A percentile compares a stretch with the other conserved stretches of the same genome.
Conservation (phyloP, 2,797 vertebrate genomes). For the Echeneis naucrates region DNA sequence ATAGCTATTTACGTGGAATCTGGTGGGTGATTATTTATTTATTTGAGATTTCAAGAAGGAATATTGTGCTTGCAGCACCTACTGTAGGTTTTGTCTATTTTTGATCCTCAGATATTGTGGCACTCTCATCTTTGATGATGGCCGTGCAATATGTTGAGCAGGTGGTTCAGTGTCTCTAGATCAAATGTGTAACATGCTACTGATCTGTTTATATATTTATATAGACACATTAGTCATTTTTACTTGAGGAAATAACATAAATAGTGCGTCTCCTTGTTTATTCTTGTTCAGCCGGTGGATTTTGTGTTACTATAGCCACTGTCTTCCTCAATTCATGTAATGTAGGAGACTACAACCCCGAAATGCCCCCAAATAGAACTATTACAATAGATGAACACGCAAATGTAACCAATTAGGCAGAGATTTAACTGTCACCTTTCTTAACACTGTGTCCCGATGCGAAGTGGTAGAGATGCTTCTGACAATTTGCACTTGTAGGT, state of each 20-base stretch:
- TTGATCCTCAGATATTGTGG: background rate
- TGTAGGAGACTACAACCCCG: background rate
- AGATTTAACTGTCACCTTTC: conserved; percentile 28
- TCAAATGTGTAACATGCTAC: background rate
- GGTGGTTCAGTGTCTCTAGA: background rate
- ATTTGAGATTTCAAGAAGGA: background rate
- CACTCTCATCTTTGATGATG: background rate
- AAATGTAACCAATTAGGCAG: conserved; percentile 25
- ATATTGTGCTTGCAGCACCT: background rate
- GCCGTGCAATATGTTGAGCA: background rate
- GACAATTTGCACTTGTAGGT: conserved; percentile 17
- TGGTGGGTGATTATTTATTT: background rate
- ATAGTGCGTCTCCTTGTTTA: background rate
- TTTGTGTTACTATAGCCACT: background rate
- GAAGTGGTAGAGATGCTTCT: conserved; percentile 11
- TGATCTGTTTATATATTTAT: background rate
- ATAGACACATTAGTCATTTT: background rate
- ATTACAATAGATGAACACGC: background rate
- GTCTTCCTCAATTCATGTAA: background rate
- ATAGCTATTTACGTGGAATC: background rate
- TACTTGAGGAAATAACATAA: background rate
- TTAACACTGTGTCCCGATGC: conserved; percentile 6
- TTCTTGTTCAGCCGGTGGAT: background rate
- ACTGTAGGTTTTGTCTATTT: background rate
- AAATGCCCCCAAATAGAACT: conserved; percentile 24